Conservation (phyloP, 2,888 invertebrate species). For the Eulithis prunata region DNA sequence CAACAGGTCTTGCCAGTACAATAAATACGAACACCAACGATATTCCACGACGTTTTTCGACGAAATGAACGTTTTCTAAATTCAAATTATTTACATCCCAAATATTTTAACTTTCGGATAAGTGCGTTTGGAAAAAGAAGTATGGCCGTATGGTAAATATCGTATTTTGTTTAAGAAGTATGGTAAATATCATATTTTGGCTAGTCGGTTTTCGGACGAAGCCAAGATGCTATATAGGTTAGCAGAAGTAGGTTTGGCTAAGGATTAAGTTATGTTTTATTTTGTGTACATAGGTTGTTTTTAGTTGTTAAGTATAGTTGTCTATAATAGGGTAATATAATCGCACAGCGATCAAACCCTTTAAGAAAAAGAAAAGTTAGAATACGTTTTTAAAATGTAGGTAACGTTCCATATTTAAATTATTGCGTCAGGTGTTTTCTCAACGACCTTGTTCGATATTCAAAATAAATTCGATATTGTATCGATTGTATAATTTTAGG, state of each 20-base stretch:
- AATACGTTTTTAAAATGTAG: background rate
- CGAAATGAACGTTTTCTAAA: conserved; percentile 24
- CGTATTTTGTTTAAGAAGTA: too few species aligned
- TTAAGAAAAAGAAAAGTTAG: background rate
- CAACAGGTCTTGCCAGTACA: conserved; percentile 61
- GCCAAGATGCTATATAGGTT: too few species aligned
- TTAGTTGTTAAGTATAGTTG: too few species aligned
- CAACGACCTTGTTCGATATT: conserved; percentile 8
- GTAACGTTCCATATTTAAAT: conserved; percentile 1
- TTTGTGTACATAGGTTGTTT: too few species aligned
- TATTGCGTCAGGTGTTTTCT: conserved; percentile 9
- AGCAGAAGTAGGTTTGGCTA: too few species aligned
- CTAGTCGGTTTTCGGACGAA: too few species aligned
- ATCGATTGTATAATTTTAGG: background rate
- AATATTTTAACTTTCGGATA: too few species aligned
- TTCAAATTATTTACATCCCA: conserved; percentile 12
- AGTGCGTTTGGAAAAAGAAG: background rate
- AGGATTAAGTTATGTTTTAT: too few species aligned
- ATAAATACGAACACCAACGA: conserved; percentile 39
- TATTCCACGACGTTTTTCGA: conserved; percentile 20
- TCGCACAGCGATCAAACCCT: too few species aligned
- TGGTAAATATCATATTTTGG: too few species aligned
- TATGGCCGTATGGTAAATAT: too few species aligned
- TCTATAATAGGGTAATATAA: too few species aligned
- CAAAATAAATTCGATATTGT: background rate